Percentiles rank a stretch among this genome's conserved stretches.
phyloP scores from a whole-genome alignment of 2,888 invertebrate genomes.

The Lasioglossum calceatum region DNA sequence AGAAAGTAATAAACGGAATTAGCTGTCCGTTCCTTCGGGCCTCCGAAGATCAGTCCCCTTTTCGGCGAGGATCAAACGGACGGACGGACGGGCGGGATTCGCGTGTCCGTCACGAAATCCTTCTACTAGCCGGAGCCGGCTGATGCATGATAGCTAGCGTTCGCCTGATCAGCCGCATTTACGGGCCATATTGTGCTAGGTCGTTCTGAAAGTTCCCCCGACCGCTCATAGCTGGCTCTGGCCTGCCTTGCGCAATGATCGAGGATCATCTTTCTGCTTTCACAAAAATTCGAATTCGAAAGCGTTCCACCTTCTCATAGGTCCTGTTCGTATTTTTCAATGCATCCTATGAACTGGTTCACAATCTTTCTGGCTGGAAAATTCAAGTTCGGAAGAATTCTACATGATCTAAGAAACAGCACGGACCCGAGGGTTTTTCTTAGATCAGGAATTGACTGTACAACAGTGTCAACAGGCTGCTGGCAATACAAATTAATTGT shows the following conservation, averaged over 20 bases:
- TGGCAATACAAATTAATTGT: too few species aligned
- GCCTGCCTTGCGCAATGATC: not conserved
- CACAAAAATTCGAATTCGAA: not conserved
- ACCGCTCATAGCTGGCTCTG: not conserved
- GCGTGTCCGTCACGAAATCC: slow-evolving; percentile 7
- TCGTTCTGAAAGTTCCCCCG: not conserved
- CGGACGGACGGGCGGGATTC: not conserved
- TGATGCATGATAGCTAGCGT: not conserved
- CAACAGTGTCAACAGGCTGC: too few species aligned
- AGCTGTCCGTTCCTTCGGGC: not conserved
- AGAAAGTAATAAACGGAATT: slow-evolving; percentile 39
- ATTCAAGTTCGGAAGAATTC: too few species aligned
- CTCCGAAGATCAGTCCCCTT: not conserved
- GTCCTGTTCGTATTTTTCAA: not conserved
- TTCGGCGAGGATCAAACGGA: slow-evolving; percentile 34
- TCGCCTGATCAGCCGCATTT: not conserved
- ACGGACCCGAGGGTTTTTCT: too few species aligned
- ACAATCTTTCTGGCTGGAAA: too few species aligned
- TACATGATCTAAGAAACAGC: too few species aligned
- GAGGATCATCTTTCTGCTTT: not conserved
- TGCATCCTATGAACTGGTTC: not conserved
- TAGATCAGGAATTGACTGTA: too few species aligned
- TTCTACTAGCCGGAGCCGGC: not conserved
- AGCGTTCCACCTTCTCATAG: not conserved
- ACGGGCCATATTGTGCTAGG: not conserved